These are phyloP conservation scores for Cirrhinus mrigala DNA, from an alignment of 2,797 vertebrate species.

Conservation along the genomic window DNA sequence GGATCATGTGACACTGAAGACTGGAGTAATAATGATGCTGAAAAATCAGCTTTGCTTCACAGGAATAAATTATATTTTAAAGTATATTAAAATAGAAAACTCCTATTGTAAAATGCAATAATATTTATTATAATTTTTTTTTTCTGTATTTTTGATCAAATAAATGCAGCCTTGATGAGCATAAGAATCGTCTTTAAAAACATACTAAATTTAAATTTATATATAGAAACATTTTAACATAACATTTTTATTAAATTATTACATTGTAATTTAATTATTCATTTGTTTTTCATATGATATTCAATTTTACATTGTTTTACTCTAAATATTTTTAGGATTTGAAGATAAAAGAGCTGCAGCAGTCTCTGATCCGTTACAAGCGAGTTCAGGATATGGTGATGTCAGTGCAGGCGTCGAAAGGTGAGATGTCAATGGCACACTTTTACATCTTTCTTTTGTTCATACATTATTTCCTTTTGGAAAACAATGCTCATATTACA, in stretches of 20 bases:
- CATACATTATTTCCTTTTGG: background rate
- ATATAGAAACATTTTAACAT: no score
- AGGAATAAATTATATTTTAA: no score
- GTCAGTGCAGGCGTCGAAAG: slow-evolving; percentile 81
- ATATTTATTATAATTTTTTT: background rate
- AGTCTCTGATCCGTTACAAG: slow-evolving; percentile 85
- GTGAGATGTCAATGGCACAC: slow-evolving; percentile 65
- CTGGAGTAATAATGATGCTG: no score
- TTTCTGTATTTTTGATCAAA: no score
- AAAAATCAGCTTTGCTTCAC: no score
- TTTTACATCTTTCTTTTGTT: background rate
- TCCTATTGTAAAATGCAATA: no score
- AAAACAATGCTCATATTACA: background rate
- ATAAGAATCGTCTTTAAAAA: no score
- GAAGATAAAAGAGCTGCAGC: slow-evolving; percentile 91
- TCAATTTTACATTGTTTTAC: background rate
- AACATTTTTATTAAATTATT: no score
- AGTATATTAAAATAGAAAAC: no score
- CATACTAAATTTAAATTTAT: no score
- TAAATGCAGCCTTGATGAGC: no score
- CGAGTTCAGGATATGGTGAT: slow-evolving; percentile 84
- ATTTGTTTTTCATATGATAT: background rate
- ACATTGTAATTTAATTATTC: background rate
- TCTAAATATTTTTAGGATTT: slow-evolving; percentile 78
- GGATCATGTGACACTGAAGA: no score